Conservation (phyloP, 2,888 invertebrate genomes). For the Aporophyla lueneburgensis region DNA sequence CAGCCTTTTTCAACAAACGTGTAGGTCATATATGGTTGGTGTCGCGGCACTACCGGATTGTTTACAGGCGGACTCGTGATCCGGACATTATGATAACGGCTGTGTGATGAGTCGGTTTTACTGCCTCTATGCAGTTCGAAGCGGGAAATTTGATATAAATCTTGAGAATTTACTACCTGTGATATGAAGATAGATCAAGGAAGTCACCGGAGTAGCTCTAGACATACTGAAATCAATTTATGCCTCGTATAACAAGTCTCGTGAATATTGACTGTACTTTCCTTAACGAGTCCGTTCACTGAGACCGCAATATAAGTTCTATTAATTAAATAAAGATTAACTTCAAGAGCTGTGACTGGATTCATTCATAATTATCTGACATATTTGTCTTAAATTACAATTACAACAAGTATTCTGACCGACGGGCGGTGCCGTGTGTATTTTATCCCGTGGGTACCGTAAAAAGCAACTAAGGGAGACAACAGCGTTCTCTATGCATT, state of each 20-base stretch:
- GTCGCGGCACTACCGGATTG: neutral
- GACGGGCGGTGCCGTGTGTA: too few species aligned
- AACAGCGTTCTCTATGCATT: too few species aligned
- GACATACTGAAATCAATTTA: neutral
- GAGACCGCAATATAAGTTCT: neutral
- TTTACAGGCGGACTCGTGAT: conserved; percentile 26
- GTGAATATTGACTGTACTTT: too few species aligned
- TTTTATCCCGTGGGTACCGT: too few species aligned
- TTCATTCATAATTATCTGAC: too few species aligned
- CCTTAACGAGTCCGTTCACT: neutral
- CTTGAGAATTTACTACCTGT: neutral
- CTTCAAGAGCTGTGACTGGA: too few species aligned
- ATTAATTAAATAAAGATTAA: too few species aligned
- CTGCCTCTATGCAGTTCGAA: conserved; percentile 16
- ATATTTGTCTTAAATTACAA: too few species aligned
- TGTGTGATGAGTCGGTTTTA: conserved; percentile 10
- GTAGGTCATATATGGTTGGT: neutral
- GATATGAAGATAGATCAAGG: conserved; percentile 7
- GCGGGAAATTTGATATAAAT: conserved; percentile 22
- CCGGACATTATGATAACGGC: conserved; percentile 17
- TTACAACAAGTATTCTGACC: too few species aligned
- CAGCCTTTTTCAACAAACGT: neutral
- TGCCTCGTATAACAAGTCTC: neutral
- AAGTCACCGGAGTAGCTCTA: neutral
- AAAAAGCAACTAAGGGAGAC: too few species aligned